Conservation (phyloP, 2,888 invertebrate species). For the Apodemia duryi region DNA sequence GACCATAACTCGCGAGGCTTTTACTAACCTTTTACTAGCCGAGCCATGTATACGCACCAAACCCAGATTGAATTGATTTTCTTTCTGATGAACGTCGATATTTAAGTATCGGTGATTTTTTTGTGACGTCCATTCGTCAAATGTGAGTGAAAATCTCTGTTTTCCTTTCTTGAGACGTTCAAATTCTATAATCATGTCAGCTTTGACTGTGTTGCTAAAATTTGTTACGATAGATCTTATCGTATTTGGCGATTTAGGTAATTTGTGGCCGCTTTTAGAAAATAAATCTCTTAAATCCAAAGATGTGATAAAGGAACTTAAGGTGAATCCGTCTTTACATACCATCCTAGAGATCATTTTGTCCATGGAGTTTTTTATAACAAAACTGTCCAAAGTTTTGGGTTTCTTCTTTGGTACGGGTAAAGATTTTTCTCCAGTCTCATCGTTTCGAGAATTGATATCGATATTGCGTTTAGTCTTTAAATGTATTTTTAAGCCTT, state of each 20-base stretch:
- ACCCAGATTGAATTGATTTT: constrained; percentile 12
- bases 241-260: constrained; percentile 9
- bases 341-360: too few species aligned
- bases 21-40: too few species aligned
- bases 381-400: too few species aligned
- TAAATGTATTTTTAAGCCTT: too few species aligned
- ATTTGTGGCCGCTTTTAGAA: not conserved
- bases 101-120: constrained; percentile 3
- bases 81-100: not conserved
- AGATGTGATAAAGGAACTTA: too few species aligned
- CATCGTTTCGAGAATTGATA: too few species aligned
- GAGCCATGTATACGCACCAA: constrained; percentile 14
- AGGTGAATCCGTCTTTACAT: too few species aligned
- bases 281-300: too few species aligned
- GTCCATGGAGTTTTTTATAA: too few species aligned
- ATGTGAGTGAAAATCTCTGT: not conserved
- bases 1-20: not conserved
- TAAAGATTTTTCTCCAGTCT: too few species aligned
- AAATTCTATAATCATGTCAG: not conserved
- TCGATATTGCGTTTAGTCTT: too few species aligned
- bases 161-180: not conserved
- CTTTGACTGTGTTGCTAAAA: not conserved
- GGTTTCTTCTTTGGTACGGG: too few species aligned
- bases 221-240: constrained; percentile 2
- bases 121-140: constrained; percentile 19